Conservation (phyloP, 2,888 invertebrate species). For the Empis stercorea region DNA sequence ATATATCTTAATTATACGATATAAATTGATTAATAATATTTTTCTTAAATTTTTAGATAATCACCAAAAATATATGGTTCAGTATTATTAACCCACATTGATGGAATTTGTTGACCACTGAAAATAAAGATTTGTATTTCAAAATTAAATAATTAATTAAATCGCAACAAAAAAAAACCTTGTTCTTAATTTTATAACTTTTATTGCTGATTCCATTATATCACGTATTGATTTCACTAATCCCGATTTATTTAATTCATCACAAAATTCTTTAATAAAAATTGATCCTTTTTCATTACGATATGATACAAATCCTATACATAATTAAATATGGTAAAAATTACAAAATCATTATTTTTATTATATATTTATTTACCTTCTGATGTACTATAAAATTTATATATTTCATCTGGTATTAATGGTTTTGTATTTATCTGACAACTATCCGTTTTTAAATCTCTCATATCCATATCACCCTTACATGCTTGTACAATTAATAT, state of each 20-base stretch:
- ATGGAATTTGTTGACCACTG: conserved; percentile 29
- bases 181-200: conserved; percentile 17
- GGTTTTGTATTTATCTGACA: conserved; percentile 14
- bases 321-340: neutral
- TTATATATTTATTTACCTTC: conserved; percentile 21
- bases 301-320: conserved; percentile 32
- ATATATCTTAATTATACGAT: no score
- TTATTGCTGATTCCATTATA: conserved; percentile 26
- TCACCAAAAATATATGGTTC: conserved; percentile 29
- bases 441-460: conserved; percentile 24
- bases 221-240: conserved; percentile 22
- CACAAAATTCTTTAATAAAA: conserved; percentile 29
- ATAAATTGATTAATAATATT: neutral
- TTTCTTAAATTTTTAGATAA: conserved; percentile 13
- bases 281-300: conserved; percentile 27
- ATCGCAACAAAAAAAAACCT: conserved; percentile 16
- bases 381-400: conserved; percentile 33
- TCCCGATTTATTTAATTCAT: conserved; percentile 21
- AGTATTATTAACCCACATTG: conserved; percentile 28
- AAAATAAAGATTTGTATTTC: conserved; percentile 6
- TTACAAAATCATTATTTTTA: neutral
- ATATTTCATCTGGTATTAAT: conserved; percentile 24
- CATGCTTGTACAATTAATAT: conserved; percentile 33
- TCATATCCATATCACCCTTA: conserved; percentile 23
- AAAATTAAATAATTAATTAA: neutral